phyloP scores from a whole-genome alignment of 2,113 vertebrate genomes.

The Phoenicopterus ruber region DNA sequence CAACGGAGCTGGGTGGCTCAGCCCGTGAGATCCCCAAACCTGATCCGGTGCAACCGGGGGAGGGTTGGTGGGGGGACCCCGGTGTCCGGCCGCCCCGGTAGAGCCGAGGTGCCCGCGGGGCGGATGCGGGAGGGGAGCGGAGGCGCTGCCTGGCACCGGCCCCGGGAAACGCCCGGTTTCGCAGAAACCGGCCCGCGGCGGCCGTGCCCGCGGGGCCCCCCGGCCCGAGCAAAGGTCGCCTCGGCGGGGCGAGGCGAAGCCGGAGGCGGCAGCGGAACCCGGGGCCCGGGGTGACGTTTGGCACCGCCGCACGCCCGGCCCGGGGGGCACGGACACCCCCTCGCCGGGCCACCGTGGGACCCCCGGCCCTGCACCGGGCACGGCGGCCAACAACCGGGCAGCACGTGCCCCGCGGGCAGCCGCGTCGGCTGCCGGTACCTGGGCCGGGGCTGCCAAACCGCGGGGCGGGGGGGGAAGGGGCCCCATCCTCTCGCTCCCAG shows the following conservation, averaged over 20 bases:
- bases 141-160: background rate
- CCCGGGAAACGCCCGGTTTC: constrained; percentile 41
- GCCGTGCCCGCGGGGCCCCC: background rate
- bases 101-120: background rate
- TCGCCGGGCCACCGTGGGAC: background rate
- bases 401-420: background rate
- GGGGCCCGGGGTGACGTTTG: background rate
- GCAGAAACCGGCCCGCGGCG: background rate
- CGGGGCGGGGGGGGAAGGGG: background rate
- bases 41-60: rapidly evolving
- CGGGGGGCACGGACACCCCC: background rate
- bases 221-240: constrained; percentile 17
- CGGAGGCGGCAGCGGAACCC: background rate
- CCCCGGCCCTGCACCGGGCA: background rate
- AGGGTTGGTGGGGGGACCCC: background rate
- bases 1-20: background rate
- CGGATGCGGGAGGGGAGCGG: background rate
- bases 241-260: background rate
- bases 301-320: background rate
- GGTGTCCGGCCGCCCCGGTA: rapidly evolving
- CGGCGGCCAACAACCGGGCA: too few species aligned
- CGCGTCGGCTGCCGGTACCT: background rate
- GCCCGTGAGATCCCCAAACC: background rate
- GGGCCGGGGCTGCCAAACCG: background rate
- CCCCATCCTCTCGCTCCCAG: background rate